Evolutionary conservation across 2,888 invertebrate species (phyloP).

Genomic region (Lasioglossum zephyrum): DNA sequence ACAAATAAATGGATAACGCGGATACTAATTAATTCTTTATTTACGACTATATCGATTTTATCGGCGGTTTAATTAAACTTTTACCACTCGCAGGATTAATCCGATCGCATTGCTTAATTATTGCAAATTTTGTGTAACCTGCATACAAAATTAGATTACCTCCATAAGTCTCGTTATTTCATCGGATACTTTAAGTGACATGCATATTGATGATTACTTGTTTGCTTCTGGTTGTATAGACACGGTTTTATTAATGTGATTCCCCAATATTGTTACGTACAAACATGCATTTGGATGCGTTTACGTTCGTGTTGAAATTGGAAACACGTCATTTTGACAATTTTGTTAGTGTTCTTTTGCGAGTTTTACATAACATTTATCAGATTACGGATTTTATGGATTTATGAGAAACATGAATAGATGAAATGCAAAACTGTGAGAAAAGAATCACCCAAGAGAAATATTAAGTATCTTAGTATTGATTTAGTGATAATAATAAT

Average conservation of each 20-base stretch:
- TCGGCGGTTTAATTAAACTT: conserved; percentile 18
- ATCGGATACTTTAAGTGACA: conserved; percentile 7
- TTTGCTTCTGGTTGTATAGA: conserved; percentile 2
- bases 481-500: too few relatives aligned
- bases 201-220: conserved; percentile 26
- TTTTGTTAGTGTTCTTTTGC: neutral
- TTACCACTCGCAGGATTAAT: neutral
- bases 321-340: neutral
- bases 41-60: neutral
- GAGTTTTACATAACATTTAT: neutral
- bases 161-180: conserved; percentile 19
- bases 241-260: conserved; percentile 4
- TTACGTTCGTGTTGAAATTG: neutral
- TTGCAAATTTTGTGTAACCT: conserved; percentile 12
- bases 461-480: too few relatives aligned
- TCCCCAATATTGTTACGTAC: conserved; percentile 5
- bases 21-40: conserved; percentile 8
- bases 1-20: neutral
- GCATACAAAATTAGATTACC: neutral
- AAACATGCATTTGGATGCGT: neutral
- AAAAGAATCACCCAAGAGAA: too few relatives aligned
- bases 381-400: neutral
- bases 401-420: neutral
- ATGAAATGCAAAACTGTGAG: too few relatives aligned
- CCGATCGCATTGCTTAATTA: neutral